Percentiles rank a stretch among this genome's conserved stretches.
Conservation (phyloP, 2,113 vertebrate species). For the Hippocampus guttulatus region DNA sequence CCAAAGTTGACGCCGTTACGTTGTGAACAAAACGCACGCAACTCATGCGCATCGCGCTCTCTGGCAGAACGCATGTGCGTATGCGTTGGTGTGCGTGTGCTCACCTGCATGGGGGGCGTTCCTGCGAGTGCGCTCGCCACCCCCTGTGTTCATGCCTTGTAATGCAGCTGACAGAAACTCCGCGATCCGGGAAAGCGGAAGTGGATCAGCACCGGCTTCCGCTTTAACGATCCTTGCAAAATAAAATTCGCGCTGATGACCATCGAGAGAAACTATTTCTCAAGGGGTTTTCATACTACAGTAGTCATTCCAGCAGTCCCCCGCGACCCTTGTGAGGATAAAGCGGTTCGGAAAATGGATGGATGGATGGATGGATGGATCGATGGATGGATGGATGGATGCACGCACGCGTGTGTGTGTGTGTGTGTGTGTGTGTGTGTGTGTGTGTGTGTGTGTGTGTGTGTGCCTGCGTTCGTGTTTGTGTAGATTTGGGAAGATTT, state of each 20-base stretch:
- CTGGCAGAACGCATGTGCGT: background rate
- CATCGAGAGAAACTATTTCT: no score
- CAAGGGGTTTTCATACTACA: no score
- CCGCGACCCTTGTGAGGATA: no score
- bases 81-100: background rate
- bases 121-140: background rate
- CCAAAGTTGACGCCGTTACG: constrained; percentile 30
- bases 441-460: no score
- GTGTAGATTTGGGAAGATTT: no score
- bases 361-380: no score
- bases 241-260: background rate
- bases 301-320: no score
- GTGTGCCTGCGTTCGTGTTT: no score
- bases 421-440: no score
- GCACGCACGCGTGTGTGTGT: no score
- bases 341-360: no score
- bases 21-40: background rate
- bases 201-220: background rate
- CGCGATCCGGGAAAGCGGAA: background rate
- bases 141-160: background rate
- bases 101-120: background rate
- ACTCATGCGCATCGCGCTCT: background rate
- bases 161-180: background rate
- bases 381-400: no score
- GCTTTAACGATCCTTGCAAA: background rate